Conservation (phyloP, 2,797 vertebrate species). For the Acipenser oxyrinchus region DNA sequence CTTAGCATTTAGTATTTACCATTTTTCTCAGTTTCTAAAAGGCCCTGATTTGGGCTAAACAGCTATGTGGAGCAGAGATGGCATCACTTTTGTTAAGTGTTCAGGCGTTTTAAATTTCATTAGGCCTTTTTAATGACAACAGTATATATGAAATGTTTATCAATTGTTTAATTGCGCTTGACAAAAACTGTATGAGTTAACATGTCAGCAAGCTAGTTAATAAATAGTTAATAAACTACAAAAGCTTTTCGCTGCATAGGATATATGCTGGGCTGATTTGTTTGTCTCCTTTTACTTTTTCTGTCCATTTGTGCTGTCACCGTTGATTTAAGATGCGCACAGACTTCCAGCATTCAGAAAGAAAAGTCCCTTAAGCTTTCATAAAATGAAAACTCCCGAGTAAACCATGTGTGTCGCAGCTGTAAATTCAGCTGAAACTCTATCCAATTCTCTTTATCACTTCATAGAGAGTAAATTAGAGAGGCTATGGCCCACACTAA, state of each 20-base stretch:
- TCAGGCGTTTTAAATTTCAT: too few relatives aligned
- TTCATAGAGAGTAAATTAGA: slow-evolving; percentile 20
- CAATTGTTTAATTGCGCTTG: too few relatives aligned
- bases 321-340: neutral
- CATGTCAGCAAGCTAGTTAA: neutral
- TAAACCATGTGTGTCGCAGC: neutral
- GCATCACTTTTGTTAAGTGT: too few relatives aligned
- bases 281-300: neutral
- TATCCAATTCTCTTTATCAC: slow-evolving; percentile 19
- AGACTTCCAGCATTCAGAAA: neutral
- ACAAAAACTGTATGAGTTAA: too few relatives aligned
- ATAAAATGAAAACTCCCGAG: slow-evolving; percentile 1
- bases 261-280: too few relatives aligned
- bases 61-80: too few relatives aligned
- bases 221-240: neutral
- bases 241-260: neutral
- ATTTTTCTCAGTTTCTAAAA: too few relatives aligned
- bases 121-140: too few relatives aligned
- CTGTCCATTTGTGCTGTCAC: neutral
- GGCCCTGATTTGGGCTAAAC: too few relatives aligned
- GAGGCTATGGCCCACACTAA: slow-evolving; percentile 15
- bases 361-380: slow-evolving; percentile 1
- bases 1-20: neutral
- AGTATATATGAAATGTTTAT: too few relatives aligned
- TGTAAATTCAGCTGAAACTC: slow-evolving; percentile 6